These are phyloP conservation scores for Troilus luridus DNA, from an alignment of 2,888 invertebrate species.

Conservation along the genomic window DNA sequence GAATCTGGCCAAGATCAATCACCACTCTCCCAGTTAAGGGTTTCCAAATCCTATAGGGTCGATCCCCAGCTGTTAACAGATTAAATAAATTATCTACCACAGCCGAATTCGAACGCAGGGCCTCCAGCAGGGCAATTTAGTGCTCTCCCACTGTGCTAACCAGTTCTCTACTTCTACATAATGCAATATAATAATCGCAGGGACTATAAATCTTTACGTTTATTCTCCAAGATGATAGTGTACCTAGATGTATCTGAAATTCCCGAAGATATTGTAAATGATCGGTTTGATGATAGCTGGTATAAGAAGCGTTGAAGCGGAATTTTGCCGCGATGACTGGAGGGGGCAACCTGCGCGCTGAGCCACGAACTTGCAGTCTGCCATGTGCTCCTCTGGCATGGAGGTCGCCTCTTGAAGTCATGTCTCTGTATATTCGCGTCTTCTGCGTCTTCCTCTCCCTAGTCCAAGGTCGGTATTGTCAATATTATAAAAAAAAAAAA, in stretches of 20 bases:
- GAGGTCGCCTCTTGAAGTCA: slow-evolving; percentile 1
- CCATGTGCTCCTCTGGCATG: slow-evolving; percentile 45
- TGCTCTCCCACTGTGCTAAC: too few species aligned
- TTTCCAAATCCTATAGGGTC: too few species aligned
- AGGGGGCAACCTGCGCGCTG: slow-evolving; percentile 15
- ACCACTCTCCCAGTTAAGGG: too few species aligned
- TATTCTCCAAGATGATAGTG: too few species aligned
- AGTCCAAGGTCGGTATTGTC: slow-evolving; percentile 22
- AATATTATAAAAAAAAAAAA: neutral
- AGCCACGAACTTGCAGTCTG: neutral
- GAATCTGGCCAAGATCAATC: too few species aligned
- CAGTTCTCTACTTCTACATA: too few species aligned
- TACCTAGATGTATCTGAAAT: neutral
- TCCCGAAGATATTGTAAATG: neutral
- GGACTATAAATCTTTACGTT: too few species aligned
- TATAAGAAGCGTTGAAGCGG: neutral
- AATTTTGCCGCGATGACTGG: neutral
- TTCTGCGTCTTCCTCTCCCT: slow-evolving; percentile 37
- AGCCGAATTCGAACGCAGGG: too few species aligned
- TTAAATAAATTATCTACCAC: too few species aligned
- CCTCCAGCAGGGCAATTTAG: too few species aligned
- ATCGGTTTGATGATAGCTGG: neutral
- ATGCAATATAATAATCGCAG: too few species aligned
- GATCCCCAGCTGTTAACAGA: too few species aligned
- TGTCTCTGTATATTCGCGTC: neutral